Evolutionary conservation across 2,797 vertebrate genomes (phyloP), one percentile per base, ranked within the genome.

Genomic region (Phaenicophaeus curvirostris): DNA sequence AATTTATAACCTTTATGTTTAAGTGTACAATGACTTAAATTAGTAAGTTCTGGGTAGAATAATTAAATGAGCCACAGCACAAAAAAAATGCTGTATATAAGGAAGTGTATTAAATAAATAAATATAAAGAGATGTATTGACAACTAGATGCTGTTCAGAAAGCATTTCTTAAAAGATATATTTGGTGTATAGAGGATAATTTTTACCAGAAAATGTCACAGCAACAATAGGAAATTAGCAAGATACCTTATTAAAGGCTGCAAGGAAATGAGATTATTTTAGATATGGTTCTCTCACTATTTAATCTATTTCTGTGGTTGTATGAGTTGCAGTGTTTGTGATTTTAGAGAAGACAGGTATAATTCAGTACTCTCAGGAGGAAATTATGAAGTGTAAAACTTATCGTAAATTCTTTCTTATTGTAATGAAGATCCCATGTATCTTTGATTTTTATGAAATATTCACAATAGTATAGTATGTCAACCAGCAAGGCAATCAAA

Each of bases 391-490:
- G 31, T 67, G n/a, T 76, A 87, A 91, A 92, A 91, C 13, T 41
- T 81, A 30, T 19, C 21, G 2, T n/a, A 65, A 91, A 35, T 90
- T 85, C 55, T 96, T 94, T 66, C n/a, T 79, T 65, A 88, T 92
- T 96, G 65, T 67, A 92, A 89, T 66, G 63, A 85, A 86, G 66
- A 86, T 80, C 31, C 65, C 57, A 28, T 2, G 4, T 78, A 69
- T 61, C 82, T 93, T 93, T 89, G 62, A 71, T 80, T 93, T 95
- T 93, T 63, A 65, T 88, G 23, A 89, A 96, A 82, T 80, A 93
- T 76, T 87, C 66, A 85, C 77, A 86, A 42, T 63, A 62, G 24
- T 66, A 79, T 90, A 89, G 37, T 82, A 68, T 10, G 2, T 63
- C 15, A 5, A 74, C 46, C 57, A 67, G 31, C 8, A 65, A 95